phyloP scores from a whole-genome alignment of 2,113 vertebrate species.

The Aplodontia rufa region DNA sequence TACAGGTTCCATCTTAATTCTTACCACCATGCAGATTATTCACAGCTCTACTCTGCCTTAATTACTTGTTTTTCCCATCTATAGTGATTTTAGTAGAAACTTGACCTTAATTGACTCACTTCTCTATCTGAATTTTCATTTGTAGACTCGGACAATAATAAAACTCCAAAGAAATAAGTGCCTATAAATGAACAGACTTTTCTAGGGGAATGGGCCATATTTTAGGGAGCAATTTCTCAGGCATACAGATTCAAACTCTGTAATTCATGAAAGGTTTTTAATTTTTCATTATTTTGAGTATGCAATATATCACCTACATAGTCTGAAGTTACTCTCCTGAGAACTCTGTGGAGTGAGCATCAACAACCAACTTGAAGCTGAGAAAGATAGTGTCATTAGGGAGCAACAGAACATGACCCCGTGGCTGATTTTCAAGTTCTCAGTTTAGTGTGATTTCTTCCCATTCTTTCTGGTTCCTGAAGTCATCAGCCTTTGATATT shows the following conservation, averaged over 20 bases:
- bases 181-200: not conserved
- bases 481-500: not conserved
- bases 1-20: not conserved
- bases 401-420: not conserved
- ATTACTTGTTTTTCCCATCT: slow-evolving; percentile 11
- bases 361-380: not conserved
- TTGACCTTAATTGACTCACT: not conserved
- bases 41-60: not conserved
- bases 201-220: not conserved
- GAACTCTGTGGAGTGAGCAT: not conserved
- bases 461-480: not conserved
- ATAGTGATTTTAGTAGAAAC: not conserved
- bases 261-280: not conserved
- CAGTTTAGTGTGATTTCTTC: not conserved
- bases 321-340: not conserved
- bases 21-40: not conserved
- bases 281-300: slow-evolving; percentile 13
- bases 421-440: not conserved
- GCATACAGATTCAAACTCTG: not conserved
- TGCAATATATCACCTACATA: not conserved
- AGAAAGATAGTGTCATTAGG: not conserved
- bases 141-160: not conserved
- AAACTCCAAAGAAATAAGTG: not conserved
- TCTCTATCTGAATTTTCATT: not conserved
- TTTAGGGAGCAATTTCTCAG: not conserved